These are phyloP conservation scores for Polyergus mexicanus DNA, from an alignment of 1,140 invertebrate species.

Conservation along the genomic window DNA sequence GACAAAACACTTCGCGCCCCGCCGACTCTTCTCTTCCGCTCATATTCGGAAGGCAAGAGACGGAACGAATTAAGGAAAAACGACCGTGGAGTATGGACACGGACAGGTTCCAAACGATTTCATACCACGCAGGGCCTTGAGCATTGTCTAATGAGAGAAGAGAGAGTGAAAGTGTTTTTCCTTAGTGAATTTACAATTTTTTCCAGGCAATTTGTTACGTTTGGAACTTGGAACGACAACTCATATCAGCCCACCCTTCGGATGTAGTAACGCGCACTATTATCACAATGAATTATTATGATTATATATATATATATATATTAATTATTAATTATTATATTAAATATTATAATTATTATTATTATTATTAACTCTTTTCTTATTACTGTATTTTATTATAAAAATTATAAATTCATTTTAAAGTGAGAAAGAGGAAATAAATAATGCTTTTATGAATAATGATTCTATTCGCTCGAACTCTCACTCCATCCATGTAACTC, in stretches of 20 bases:
- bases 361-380: slow-evolving; percentile 82
- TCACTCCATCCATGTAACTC: slow-evolving; percentile 49
- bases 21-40: slow-evolving; percentile 27
- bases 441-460: slow-evolving; percentile 87
- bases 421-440: slow-evolving; percentile 85
- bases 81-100: slow-evolving; percentile 50
- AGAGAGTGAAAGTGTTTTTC: slow-evolving; percentile 52
- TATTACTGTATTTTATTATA: slow-evolving; percentile 85
- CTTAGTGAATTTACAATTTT: slow-evolving; percentile 56
- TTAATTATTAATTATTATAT: slow-evolving; percentile 80
- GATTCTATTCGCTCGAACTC: slow-evolving; percentile 64
- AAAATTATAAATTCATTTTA: slow-evolving; percentile 86
- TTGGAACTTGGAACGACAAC: slow-evolving; percentile 81
- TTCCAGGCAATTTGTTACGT: slow-evolving; percentile 65
- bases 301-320: slow-evolving; percentile 75
- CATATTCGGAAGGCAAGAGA: slow-evolving; percentile 21
- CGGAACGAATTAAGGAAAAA: slow-evolving; percentile 41
- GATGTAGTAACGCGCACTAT: slow-evolving; percentile 82
- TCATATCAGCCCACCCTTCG: slow-evolving; percentile 81
- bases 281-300: slow-evolving; percentile 82
- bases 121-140: slow-evolving; percentile 51
- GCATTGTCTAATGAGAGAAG: slow-evolving; percentile 29
- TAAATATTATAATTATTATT: slow-evolving; percentile 78
- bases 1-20: slow-evolving; percentile 62
- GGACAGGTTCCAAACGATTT: slow-evolving; percentile 75